phyloP scores from a whole-genome alignment of 2,888 invertebrate species.

The Eilema sororculum region DNA sequence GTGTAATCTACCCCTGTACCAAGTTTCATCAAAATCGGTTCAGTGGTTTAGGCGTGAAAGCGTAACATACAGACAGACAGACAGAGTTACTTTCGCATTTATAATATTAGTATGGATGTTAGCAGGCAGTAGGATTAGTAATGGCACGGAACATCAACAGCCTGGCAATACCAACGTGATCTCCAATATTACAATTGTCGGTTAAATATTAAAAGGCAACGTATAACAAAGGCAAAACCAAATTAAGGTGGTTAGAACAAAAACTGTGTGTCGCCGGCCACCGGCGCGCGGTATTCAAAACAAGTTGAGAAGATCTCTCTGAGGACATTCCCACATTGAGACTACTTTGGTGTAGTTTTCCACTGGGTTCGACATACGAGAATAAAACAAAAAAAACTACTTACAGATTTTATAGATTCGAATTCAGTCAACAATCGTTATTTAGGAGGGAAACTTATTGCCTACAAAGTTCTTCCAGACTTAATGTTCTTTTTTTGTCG shows the following conservation, averaged over 20 bases:
- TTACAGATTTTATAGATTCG: background rate
- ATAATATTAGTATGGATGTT: no score
- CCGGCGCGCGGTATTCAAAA: conserved; percentile 69
- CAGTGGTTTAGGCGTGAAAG: no score
- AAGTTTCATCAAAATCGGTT: no score
- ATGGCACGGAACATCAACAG: no score
- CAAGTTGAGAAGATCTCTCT: conserved; percentile 77
- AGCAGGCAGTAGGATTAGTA: background rate
- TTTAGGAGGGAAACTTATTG: background rate
- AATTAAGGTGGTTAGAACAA: conserved; percentile 71
- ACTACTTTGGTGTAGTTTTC: conserved; percentile 54
- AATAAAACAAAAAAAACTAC: background rate
- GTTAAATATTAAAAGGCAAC: background rate
- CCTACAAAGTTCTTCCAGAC: background rate
- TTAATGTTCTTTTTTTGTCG: no score
- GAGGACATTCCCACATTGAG: conserved; percentile 79
- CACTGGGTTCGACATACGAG: conserved; percentile 56
- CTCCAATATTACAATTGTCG: background rate
- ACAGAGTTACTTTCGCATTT: no score
- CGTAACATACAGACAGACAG: no score
- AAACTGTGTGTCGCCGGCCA: conserved; percentile 68
- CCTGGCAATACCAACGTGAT: background rate
- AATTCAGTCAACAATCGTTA: background rate
- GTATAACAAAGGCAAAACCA: conserved; percentile 65
- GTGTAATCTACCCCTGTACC: no score